These are phyloP conservation scores for Xerus rutilus DNA, from an alignment of 2,797 vertebrate genomes.

Conservation along the genomic window DNA sequence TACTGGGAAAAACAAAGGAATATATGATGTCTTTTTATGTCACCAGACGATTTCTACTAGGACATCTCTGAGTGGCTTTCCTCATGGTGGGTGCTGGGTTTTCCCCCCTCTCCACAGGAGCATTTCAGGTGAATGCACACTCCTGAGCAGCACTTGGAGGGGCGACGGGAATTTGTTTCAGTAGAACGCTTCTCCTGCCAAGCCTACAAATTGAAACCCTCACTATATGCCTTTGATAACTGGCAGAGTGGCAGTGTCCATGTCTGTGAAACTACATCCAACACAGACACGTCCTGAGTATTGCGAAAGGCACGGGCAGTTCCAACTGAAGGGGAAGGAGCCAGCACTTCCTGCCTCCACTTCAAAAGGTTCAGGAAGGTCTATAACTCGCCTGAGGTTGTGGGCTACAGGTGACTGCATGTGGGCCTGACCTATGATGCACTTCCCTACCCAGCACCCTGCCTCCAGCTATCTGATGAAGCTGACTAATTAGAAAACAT, in stretches of 20 bases:
- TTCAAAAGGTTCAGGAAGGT: background rate
- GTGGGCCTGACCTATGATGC: no score
- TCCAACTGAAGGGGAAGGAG: background rate
- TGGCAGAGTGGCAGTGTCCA: background rate
- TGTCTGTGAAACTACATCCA: background rate
- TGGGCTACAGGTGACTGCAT: background rate
- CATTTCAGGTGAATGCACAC: no score
- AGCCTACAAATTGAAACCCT: background rate
- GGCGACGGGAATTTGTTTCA: background rate
- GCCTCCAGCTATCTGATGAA: no score
- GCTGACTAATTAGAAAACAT: no score
- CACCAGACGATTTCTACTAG: no score
- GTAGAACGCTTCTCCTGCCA: background rate
- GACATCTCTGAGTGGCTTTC: background rate
- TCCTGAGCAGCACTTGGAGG: background rate
- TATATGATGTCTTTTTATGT: accelerated
- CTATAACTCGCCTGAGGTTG: background rate
- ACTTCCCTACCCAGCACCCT: accelerated
- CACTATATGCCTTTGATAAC: background rate
- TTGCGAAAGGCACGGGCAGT: background rate
- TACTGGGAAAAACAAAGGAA: background rate
- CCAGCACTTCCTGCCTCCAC: background rate
- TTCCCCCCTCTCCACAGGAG: accelerated
- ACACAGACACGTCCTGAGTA: no score
- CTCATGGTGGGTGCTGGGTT: background rate